phyloP scores from a whole-genome alignment of 1,140 invertebrate species.

The Neuroterus valhalla region DNA sequence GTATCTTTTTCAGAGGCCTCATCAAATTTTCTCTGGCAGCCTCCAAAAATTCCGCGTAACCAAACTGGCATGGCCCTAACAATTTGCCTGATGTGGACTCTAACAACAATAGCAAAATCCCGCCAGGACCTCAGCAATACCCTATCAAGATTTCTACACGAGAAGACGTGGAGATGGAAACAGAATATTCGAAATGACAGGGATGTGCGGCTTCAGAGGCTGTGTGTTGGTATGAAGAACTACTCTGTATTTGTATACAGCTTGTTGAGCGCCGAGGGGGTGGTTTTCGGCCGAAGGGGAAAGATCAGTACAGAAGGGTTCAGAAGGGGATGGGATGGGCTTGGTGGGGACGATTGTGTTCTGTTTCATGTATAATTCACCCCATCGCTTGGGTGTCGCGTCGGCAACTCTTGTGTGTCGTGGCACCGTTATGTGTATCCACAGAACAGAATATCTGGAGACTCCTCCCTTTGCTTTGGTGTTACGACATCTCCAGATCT shows the following conservation, averaged over 20 bases:
- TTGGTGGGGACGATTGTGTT: conserved; percentile 68
- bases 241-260: conserved; percentile 36
- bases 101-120: too few species aligned
- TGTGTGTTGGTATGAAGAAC: conserved; percentile 24
- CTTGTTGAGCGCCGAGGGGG: conserved; percentile 53
- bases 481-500: conserved; percentile 8
- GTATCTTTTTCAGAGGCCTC: too few species aligned
- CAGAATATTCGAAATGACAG: conserved; percentile 27
- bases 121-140: too few species aligned
- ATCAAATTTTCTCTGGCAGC: too few species aligned
- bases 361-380: conserved; percentile 71
- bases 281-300: conserved; percentile 56
- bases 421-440: conserved; percentile 40
- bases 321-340: conserved; percentile 28
- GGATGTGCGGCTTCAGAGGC: conserved; percentile 16
- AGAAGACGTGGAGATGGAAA: conserved; percentile 38
- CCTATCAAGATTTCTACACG: too few species aligned
- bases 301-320: conserved; percentile 43
- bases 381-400: conserved; percentile 64
- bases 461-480: neutral
- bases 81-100: too few species aligned
- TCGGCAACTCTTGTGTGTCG: conserved; percentile 60
- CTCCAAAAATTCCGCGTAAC: too few species aligned
- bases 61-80: too few species aligned
- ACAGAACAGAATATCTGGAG: conserved; percentile 13